These are phyloP conservation scores for Ochlodes sylvanus DNA, from an alignment of 2,888 invertebrate genomes.

Conservation along the genomic window DNA sequence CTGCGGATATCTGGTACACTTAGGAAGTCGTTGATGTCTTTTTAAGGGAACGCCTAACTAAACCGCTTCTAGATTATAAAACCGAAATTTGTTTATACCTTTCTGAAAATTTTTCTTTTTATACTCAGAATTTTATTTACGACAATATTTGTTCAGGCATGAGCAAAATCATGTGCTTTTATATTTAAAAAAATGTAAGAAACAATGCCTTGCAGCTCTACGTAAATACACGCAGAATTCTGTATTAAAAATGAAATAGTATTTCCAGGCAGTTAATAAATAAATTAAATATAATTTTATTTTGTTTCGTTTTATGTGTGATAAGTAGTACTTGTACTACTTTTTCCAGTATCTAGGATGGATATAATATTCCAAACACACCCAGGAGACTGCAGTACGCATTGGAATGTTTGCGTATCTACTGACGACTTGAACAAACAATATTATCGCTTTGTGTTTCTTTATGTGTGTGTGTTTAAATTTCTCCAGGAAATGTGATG, in stretches of 20 bases:
- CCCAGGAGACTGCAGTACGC: conserved; percentile 22
- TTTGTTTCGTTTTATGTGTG: not conserved
- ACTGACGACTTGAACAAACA: not conserved
- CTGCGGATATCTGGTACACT: conserved; percentile 11
- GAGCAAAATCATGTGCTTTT: too few relatives aligned
- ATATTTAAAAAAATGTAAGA: too few relatives aligned
- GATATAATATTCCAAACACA: conserved; percentile 18
- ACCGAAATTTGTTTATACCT: conserved; percentile 16
- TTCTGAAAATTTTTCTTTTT: not conserved
- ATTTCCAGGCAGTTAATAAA: not conserved
- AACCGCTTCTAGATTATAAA: conserved; percentile 6
- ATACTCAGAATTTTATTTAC: too few relatives aligned
- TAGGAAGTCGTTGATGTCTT: conserved; percentile 54
- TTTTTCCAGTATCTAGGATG: conserved; percentile 20
- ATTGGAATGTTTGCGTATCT: conserved; percentile 15
- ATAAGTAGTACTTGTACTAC: not conserved
- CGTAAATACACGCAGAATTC: too few relatives aligned
- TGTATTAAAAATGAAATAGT: not conserved
- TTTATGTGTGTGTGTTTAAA: not conserved
- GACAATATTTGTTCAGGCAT: too few relatives aligned
- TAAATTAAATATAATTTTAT: too few relatives aligned
- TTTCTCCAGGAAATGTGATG: not conserved
- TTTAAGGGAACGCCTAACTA: conserved; percentile 43
- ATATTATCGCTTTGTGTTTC: not conserved
- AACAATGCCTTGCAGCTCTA: too few relatives aligned